Conservation (phyloP, 2,797 vertebrate species). For the Garrulus glandarius region DNA sequence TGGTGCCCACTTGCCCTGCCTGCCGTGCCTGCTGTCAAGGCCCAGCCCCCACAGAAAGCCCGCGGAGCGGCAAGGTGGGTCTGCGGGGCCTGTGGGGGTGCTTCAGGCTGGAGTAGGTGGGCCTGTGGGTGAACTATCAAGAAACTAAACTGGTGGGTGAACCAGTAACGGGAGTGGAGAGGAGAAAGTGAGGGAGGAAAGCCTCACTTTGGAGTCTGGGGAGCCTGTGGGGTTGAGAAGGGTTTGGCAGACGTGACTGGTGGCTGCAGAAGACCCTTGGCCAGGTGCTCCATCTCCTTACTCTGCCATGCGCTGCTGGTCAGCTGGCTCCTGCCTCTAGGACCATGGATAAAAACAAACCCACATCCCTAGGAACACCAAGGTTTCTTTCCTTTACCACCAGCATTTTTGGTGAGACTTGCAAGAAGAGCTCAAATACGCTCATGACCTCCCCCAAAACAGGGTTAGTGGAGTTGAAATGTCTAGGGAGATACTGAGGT, state of each 20-base stretch:
- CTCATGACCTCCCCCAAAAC: fast-evolving
- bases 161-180: not conserved
- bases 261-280: not conserved
- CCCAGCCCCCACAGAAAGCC: not conserved
- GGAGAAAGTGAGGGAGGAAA: not conserved
- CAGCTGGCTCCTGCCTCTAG: not conserved
- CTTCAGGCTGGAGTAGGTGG: not conserved
- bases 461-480: not conserved
- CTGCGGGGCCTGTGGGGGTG: fast-evolving
- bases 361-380: not conserved
- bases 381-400: not conserved
- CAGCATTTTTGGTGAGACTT: not conserved
- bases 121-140: not conserved
- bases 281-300: not conserved
- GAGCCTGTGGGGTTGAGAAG: not conserved
- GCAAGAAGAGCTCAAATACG: not conserved
- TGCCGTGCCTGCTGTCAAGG: not conserved
- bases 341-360: not conserved
- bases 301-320: not conserved
- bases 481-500: not conserved
- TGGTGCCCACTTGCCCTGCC: not conserved
- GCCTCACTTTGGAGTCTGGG: not conserved
- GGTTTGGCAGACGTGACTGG: not conserved
- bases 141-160: not conserved
- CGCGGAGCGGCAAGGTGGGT: fast-evolving